phyloP scores from a whole-genome alignment of 64 coral and sea anemone genomes.

The Platygyra sinensis region DNA sequence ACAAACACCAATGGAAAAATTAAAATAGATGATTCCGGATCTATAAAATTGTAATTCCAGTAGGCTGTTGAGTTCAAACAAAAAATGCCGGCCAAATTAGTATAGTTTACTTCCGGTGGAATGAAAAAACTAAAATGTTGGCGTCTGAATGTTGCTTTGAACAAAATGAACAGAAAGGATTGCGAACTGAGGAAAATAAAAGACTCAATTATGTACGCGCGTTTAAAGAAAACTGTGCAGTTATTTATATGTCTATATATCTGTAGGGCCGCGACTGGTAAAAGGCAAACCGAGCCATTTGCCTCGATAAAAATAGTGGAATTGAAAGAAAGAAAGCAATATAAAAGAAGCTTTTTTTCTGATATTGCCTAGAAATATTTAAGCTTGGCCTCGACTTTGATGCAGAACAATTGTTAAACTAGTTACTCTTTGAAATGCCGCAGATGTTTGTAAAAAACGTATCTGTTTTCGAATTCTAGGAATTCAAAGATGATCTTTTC shows the following conservation, averaged over 20 bases:
- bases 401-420: background rate
- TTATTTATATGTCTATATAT: too few relatives aligned
- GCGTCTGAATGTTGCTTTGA: background rate
- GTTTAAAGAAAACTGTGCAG: too few relatives aligned
- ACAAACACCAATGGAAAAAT: background rate
- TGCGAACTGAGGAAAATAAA: background rate
- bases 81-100: background rate
- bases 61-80: background rate
- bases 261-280: too few relatives aligned
- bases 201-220: too few relatives aligned
- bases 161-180: background rate
- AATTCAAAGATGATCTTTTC: background rate
- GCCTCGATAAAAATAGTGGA: too few relatives aligned
- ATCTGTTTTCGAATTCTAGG: background rate
- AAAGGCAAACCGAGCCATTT: too few relatives aligned
- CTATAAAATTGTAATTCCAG: background rate
- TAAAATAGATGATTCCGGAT: conserved; percentile 12
- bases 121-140: background rate
- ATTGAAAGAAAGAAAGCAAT: too few relatives aligned
- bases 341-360: too few relatives aligned
- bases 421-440: background rate
- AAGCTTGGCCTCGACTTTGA: background rate
- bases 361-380: too few relatives aligned
- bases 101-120: background rate
- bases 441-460: background rate